A percentile compares a stretch with the other conserved stretches of the same genome.
These are phyloP conservation scores for Glaucomys volans DNA, from an alignment of 2,113 vertebrate genomes.

Conservation along the genomic window DNA sequence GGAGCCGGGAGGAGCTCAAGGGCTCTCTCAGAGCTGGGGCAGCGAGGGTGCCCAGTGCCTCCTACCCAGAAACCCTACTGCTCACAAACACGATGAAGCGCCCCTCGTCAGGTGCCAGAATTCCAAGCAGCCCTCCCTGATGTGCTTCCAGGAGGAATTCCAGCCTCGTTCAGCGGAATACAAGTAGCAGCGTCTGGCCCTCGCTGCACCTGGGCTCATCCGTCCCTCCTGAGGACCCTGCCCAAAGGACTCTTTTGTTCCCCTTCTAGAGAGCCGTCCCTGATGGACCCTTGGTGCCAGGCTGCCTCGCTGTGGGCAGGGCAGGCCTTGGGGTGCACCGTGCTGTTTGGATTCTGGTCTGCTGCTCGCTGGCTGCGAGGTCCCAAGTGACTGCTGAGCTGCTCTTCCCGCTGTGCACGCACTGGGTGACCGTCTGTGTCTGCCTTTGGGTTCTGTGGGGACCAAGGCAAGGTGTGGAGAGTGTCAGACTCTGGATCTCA, in stretches of 20 bases:
- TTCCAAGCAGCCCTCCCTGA: not conserved
- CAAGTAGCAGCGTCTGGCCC: accelerated
- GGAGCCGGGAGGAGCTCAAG: not conserved
- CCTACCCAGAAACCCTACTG: not conserved
- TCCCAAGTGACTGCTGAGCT: accelerated
- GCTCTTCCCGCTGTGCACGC: accelerated
- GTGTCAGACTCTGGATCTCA: not conserved
- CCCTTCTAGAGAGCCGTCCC: too few relatives aligned
- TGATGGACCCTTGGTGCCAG: not conserved
- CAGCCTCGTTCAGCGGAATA: not conserved
- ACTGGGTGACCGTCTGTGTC: accelerated
- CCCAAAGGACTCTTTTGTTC: not conserved
- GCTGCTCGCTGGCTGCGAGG: accelerated
- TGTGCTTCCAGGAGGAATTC: not conserved
- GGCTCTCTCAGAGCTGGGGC: not conserved
- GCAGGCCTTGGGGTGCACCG: accelerated
- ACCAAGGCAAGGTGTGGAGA: accelerated
- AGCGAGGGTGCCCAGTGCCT: accelerated
- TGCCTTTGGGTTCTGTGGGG: not conserved
- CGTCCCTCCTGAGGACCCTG: not conserved
- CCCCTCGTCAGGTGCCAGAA: not conserved
- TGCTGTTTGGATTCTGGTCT: too few relatives aligned
- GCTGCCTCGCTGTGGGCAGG: accelerated
- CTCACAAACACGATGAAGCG: not conserved
- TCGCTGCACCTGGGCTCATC: accelerated